Evolutionary conservation across 2,888 invertebrate genomes (phyloP).

Genomic region (Plusia festucae): DNA sequence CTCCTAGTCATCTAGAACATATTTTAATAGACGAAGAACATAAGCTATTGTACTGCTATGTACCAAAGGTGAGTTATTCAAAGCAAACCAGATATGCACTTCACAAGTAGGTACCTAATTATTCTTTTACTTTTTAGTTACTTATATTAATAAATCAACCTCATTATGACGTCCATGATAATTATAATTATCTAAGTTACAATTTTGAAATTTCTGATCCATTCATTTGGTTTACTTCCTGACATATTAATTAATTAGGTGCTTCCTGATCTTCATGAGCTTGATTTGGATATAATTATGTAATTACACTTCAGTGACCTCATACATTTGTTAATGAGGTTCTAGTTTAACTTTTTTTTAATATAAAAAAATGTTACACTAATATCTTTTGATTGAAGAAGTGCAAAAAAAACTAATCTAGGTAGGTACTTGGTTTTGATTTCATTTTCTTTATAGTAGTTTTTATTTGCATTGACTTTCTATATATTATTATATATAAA

Average conservation of each 20-base stretch:
- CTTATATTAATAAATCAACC: constrained; percentile 7
- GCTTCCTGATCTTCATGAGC: constrained; percentile 30
- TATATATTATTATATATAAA: no score
- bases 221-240: constrained; percentile 21
- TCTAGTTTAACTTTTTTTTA: neutral
- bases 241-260: constrained; percentile 19
- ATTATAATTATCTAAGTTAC: constrained; percentile 8
- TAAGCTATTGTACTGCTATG: constrained; percentile 96
- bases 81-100: constrained; percentile 65
- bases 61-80: constrained; percentile 94
- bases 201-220: constrained; percentile 14
- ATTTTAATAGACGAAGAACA: constrained; percentile 95
- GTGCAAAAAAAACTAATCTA: no score
- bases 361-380: no score
- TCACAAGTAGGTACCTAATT: neutral
- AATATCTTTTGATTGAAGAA: no score
- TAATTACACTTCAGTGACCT: neutral
- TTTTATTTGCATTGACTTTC: no score
- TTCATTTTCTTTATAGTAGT: no score
- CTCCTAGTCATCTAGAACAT: constrained; percentile 91
- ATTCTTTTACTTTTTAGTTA: constrained; percentile 5
- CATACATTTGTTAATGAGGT: neutral
- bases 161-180: constrained; percentile 20
- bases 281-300: constrained; percentile 10
- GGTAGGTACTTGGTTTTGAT: no score